Evolutionary conservation across 2,888 invertebrate genomes (phyloP).

Genomic region (Camponotus fellah): DNA sequence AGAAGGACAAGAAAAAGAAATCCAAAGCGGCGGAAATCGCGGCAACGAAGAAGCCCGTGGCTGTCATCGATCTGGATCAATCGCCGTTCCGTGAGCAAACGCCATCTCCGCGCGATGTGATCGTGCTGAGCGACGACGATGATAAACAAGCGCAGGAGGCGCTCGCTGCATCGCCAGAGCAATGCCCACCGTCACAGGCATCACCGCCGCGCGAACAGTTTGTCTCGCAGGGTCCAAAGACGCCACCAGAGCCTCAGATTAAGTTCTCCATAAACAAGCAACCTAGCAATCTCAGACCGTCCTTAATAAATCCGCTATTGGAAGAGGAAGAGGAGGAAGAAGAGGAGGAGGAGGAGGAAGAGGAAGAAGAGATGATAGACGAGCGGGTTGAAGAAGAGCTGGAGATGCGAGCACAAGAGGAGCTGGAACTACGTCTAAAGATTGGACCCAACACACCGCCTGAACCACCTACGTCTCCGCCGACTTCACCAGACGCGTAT

Average conservation of each 20-base stretch:
- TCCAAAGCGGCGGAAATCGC: constrained; percentile 85
- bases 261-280: constrained; percentile 88
- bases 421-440: constrained; percentile 82
- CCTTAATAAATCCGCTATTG: constrained; percentile 88
- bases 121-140: constrained; percentile 94
- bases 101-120: constrained; percentile 93
- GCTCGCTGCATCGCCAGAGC: constrained; percentile 74
- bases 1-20: constrained; percentile 85
- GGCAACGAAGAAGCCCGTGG: constrained; percentile 91
- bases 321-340: constrained; percentile 88
- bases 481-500: constrained; percentile 93
- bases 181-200: constrained; percentile 74
- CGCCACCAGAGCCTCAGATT: constrained; percentile 91
- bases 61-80: constrained; percentile 94
- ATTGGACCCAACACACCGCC: constrained; percentile 92
- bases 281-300: constrained; percentile 80
- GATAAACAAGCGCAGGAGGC: constrained; percentile 83
- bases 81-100: constrained; percentile 94
- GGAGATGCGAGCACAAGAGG: constrained; percentile 84
- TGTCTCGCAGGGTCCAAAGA: constrained; percentile 89
- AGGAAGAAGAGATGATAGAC: constrained; percentile 85
- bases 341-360: constrained; percentile 81
- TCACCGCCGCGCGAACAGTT: constrained; percentile 81
- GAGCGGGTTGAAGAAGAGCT: constrained; percentile 84
- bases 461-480: constrained; percentile 90